Evolutionary conservation across 2,888 invertebrate species (phyloP).

Genomic region (Drosophila anceps): DNA sequence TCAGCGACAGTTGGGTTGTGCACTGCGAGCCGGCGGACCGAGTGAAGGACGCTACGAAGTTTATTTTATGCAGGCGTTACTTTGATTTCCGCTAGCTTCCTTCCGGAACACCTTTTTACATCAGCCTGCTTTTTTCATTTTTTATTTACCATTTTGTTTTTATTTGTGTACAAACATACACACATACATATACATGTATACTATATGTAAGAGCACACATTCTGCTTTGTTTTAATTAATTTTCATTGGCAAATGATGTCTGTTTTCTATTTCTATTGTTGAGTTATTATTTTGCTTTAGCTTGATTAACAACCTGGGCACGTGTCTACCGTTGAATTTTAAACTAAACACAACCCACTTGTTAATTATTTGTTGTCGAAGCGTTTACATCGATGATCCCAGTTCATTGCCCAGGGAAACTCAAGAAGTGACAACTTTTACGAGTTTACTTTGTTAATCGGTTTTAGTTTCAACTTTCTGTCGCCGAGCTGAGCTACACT

Average conservation of each 20-base stretch:
- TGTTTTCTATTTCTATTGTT: conserved; percentile 30
- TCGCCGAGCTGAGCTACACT: not conserved
- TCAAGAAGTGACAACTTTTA: not conserved
- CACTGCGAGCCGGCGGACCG: not conserved
- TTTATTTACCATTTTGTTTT: conserved; percentile 22
- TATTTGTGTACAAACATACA: conserved; percentile 16
- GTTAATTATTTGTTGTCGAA: conserved; percentile 33
- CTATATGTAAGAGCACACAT: not conserved
- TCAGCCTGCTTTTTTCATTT: conserved; percentile 8
- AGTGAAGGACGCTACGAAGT: conserved; percentile 38
- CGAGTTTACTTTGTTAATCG: not conserved
- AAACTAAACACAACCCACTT: conserved; percentile 19
- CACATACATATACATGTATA: not conserved
- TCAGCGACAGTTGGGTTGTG: conserved; percentile 35
- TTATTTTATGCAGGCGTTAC: conserved; percentile 55
- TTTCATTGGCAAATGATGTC: conserved; percentile 54
- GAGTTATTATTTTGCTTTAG: conserved; percentile 40
- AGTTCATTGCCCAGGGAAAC: not conserved
- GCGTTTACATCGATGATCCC: not conserved
- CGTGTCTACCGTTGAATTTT: conserved; percentile 27
- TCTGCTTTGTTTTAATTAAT: conserved; percentile 61
- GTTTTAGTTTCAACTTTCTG: not conserved
- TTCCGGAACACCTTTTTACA: conserved; percentile 49
- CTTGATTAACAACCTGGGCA: conserved; percentile 50
- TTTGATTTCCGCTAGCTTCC: conserved; percentile 53